A percentile compares a stretch with the other conserved stretches of the same genome.
Conservation (phyloP, 2,113 vertebrate species). For the Pycnonotus jocosus region DNA sequence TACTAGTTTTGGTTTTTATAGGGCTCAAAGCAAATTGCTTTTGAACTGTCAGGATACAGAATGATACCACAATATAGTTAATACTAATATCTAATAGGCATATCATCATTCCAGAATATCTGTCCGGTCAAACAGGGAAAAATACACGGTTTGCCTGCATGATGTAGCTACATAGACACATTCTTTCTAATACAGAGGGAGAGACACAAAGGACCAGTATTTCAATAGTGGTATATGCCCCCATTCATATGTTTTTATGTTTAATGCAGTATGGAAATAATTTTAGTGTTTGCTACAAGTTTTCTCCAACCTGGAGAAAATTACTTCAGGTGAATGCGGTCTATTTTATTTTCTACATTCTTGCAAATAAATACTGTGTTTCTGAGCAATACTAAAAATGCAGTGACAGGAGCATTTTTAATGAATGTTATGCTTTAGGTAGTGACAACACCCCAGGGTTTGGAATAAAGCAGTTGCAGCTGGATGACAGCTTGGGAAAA, state of each 20-base stretch:
- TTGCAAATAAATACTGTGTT: not conserved
- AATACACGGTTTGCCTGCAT: not conserved
- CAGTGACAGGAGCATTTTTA: not conserved
- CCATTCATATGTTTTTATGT: not conserved
- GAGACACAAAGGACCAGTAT: not conserved
- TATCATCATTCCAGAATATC: not conserved
- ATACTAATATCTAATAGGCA: not conserved
- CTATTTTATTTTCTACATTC: not conserved
- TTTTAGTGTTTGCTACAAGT: not conserved
- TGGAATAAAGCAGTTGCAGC: not conserved
- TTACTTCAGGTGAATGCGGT: not conserved
- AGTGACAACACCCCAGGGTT: fast-evolving
- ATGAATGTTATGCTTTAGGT: not conserved
- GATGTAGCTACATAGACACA: not conserved
- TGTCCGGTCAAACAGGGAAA: not conserved
- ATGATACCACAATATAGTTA: not conserved
- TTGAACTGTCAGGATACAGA: not conserved
- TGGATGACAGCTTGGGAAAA: not conserved
- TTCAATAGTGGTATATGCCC: not conserved
- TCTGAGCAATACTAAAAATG: not conserved
- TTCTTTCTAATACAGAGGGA: not conserved
- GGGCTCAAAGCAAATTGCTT: not conserved
- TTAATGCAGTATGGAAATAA: not conserved
- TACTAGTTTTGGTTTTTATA: not conserved
- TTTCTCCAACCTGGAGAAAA: not conserved